Evolutionary conservation across 2,888 invertebrate species (phyloP).

Genomic region (Osedax frankpressi): DNA sequence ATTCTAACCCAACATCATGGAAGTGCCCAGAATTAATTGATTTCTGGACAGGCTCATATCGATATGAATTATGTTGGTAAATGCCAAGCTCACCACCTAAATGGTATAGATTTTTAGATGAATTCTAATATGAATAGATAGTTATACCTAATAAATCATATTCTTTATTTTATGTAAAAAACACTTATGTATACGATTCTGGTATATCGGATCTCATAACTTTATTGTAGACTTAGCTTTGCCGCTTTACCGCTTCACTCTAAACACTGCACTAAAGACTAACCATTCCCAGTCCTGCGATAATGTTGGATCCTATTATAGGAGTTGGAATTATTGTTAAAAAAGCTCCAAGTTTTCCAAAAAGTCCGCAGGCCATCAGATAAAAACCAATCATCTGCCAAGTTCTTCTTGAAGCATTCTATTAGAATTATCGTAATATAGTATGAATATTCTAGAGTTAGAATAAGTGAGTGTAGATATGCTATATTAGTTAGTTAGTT

Average conservation of each 20-base stretch:
- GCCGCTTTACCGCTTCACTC: constrained; percentile 16
- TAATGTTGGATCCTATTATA: constrained; percentile 21
- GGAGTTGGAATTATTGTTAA: constrained; percentile 24
- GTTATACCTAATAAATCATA: too few species aligned
- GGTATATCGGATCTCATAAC: too few species aligned
- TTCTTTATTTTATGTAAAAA: too few species aligned
- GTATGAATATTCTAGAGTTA: too few species aligned
- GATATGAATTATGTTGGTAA: constrained; percentile 10
- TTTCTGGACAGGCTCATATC: constrained; percentile 14
- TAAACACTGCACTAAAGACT: constrained; percentile 1
- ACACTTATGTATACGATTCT: too few species aligned
- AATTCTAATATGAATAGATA: not conserved
- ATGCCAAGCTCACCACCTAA: constrained; percentile 9
- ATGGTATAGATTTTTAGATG: not conserved
- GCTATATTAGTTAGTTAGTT: too few species aligned
- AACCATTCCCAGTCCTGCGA: constrained; percentile 20
- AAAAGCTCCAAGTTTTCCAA: constrained; percentile 25
- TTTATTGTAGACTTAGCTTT: too few species aligned
- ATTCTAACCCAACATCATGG: constrained; percentile 10
- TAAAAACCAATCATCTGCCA: constrained; percentile 20
- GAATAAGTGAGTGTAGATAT: too few species aligned
- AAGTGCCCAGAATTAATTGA: constrained; percentile 13
- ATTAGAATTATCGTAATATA: too few species aligned
- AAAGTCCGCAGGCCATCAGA: constrained; percentile 18
- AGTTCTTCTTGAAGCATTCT: constrained; percentile 18